These are phyloP conservation scores for Nymphalis c-album DNA, from an alignment of 2,888 invertebrate genomes.

Conservation along the genomic window DNA sequence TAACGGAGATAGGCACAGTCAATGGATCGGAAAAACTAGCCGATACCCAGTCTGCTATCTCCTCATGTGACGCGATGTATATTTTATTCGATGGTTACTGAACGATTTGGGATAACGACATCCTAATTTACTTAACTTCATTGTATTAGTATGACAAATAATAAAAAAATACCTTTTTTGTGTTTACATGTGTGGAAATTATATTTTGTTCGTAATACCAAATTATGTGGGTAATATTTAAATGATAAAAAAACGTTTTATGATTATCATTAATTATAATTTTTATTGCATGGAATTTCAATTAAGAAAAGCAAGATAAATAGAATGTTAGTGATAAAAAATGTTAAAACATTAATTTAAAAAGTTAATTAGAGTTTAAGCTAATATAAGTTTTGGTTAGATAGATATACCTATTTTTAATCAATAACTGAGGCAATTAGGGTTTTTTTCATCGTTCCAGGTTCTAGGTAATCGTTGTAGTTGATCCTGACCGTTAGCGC, in stretches of 20 bases:
- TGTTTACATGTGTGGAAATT: neutral
- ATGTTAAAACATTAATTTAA: no score
- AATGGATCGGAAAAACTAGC: constrained; percentile 65
- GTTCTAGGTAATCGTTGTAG: constrained; percentile 36
- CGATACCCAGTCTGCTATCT: constrained; percentile 36
- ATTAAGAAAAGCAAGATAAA: no score
- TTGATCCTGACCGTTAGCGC: constrained; percentile 54
- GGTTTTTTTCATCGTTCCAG: constrained; percentile 25
- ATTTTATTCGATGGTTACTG: constrained; percentile 11
- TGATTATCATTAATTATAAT: no score
- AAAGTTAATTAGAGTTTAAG: neutral
- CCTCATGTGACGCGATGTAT: constrained; percentile 19
- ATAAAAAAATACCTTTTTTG: no score
- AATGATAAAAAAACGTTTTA: no score
- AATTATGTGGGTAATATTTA: no score
- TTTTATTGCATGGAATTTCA: no score
- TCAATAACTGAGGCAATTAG: constrained; percentile 22
- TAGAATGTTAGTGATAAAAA: no score
- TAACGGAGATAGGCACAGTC: constrained; percentile 59
- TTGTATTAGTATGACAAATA: no score
- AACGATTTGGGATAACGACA: neutral
- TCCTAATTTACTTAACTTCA: neutral
- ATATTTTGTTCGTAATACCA: no score
- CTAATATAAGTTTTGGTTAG: neutral
- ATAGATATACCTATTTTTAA: neutral